Evolutionary conservation across 2,797 vertebrate genomes (phyloP), one percentile per base, ranked within the genome.

Genomic region (Cetoscarus ocellatus): DNA sequence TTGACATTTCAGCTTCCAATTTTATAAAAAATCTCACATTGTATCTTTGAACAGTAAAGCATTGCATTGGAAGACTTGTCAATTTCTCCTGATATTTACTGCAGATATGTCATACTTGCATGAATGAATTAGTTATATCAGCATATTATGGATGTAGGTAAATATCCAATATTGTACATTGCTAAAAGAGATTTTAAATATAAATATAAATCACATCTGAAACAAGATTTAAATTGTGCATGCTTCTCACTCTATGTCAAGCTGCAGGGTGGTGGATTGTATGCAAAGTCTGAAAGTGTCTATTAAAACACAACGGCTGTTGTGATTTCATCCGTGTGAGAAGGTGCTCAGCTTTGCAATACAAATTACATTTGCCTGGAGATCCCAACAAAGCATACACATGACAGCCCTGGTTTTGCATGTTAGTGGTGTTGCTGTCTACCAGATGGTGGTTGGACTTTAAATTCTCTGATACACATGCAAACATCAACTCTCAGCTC

Each of bases 331-430:
- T 47, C 39, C 64, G 34, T 68, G 13, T 69, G 55, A 69, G 65
- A 48, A 49, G 75, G 73, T 70, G 75, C 51, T 10, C 19, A 0
- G 12, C 47, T 91, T 91, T 91, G 80, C 83, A 66, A 88, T 54
- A 75, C 83, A 91, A 91, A 91, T 84, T 3, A 8, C 3, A 79
- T 91, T 85, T 83, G 70, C 77, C 15, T 59, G 60, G 43, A 75
- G 69, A 82, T 59, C 69, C 50, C 50, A 65, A 48, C 75, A 77
- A 70, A 75, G 70, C 73, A 77, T 70, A 61, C 55, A 70, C 74
- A 77, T 36, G 52, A 18, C 57, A 17, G 61, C 53, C 3, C 50
- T 69, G 71, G 72, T 75, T 89, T 90, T 92, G 79, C 81, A 86
- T 88, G 82, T 75, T 82, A 71, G 87, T 77, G 80, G 83, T 66